Percentiles rank a stretch among this genome's conserved stretches.
These are phyloP conservation scores for Podilymbus podiceps DNA, from an alignment of 2,113 vertebrate genomes.

Conservation along the genomic window DNA sequence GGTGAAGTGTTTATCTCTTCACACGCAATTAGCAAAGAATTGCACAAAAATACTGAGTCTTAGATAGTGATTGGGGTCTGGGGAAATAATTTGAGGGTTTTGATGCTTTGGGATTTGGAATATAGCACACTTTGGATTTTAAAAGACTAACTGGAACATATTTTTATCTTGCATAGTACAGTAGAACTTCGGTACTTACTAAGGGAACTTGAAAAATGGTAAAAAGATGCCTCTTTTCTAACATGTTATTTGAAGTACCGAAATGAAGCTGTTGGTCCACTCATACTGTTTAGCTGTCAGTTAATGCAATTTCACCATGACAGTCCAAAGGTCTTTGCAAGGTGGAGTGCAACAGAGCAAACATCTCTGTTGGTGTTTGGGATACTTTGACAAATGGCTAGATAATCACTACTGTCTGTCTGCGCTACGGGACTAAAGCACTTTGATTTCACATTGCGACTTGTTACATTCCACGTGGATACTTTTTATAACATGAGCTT, in stretches of 20 bases:
- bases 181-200: not conserved
- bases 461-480: slow-evolving; percentile 51
- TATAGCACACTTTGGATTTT: not conserved
- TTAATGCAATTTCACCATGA: not conserved
- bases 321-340: not conserved
- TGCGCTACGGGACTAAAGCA: slow-evolving; percentile 23
- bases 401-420: not conserved
- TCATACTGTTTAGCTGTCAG: not conserved
- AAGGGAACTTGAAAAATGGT: not conserved
- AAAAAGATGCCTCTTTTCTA: not conserved
- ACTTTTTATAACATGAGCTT: slow-evolving; percentile 48
- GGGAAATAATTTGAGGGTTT: not conserved
- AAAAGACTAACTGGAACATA: not conserved
- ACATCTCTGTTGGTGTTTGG: not conserved
- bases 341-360: not conserved
- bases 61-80: not conserved
- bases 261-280: not conserved
- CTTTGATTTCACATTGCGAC: slow-evolving; percentile 54
- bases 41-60: slow-evolving; percentile 9
- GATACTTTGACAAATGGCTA: not conserved
- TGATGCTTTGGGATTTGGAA: not conserved
- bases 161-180: not conserved
- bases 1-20: not conserved
- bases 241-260: not conserved
- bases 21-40: not conserved